A percentile compares a stretch with the other conserved stretches of the same genome.
These are phyloP conservation scores for Byasa hedistus DNA, from an alignment of 2,888 invertebrate genomes.

Conservation along the genomic window DNA sequence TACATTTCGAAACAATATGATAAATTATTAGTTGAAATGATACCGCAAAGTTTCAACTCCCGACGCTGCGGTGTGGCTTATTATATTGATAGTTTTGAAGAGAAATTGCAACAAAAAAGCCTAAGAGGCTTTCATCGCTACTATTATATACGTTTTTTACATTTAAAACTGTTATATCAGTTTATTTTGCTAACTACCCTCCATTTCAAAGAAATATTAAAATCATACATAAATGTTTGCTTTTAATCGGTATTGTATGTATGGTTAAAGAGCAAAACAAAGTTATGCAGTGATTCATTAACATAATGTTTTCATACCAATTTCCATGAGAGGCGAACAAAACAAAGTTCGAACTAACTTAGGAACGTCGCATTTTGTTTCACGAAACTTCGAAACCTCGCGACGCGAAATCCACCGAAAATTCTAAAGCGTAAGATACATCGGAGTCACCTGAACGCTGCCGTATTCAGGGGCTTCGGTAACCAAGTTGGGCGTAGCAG, in stretches of 20 bases:
- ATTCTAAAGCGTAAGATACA: constrained; percentile 57
- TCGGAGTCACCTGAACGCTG: constrained; percentile 67
- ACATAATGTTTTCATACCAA: constrained; percentile 16
- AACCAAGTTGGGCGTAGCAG: constrained; percentile 68
- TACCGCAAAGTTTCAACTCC: constrained; percentile 54
- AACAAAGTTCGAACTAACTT: constrained; percentile 22
- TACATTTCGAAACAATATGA: constrained; percentile 58
- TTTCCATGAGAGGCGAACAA: constrained; percentile 16
- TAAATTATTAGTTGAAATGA: constrained; percentile 67
- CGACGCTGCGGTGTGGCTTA: constrained; percentile 48
- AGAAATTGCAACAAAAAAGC: constrained; percentile 53
- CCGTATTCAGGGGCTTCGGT: constrained; percentile 64
- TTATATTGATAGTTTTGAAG: constrained; percentile 68
- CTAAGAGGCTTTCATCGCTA: constrained; percentile 50
- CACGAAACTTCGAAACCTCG: constrained; percentile 23
- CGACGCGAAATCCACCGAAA: constrained; percentile 42
- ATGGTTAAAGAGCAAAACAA: not conserved
- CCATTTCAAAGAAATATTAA: not conserved
- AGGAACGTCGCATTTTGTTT: constrained; percentile 23
- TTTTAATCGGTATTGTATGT: constrained; percentile 2
- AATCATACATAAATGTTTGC: not conserved
- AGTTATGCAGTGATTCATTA: not conserved
- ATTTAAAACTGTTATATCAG: not conserved
- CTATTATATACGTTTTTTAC: constrained; percentile 12
- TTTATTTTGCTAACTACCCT: not conserved